Evolutionary conservation across 2,113 vertebrate genomes (phyloP).

Genomic region (Callithrix jacchus): DNA sequence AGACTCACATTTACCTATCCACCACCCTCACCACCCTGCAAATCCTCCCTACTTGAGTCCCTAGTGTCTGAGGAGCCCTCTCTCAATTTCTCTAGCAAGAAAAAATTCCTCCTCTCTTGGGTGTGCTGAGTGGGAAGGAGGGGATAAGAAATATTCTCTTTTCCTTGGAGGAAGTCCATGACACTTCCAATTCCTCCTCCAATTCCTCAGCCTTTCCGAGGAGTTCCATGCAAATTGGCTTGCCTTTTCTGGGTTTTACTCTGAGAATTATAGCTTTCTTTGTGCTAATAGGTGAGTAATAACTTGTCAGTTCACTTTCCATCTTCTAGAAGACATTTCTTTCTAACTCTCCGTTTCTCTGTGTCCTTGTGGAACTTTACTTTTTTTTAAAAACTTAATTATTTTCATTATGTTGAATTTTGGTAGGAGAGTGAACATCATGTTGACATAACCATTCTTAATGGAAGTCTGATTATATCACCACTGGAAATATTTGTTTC

Average conservation of each 20-base stretch:
- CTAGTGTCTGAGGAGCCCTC: background rate
- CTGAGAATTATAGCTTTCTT: background rate
- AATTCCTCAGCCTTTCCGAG: background rate
- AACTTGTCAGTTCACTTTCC: background rate
- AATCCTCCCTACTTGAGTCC: no score
- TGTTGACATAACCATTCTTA: background rate
- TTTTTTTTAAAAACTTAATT: background rate
- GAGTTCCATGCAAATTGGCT: fast-evolving
- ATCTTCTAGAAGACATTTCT: background rate
- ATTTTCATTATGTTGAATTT: background rate
- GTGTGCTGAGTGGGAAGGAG: background rate
- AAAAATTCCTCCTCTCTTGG: background rate
- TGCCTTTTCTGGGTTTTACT: background rate
- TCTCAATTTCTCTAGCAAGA: background rate
- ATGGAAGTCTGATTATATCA: background rate
- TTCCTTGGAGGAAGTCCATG: background rate
- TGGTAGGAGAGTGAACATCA: background rate
- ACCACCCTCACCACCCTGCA: fast-evolving
- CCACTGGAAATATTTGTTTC: background rate
- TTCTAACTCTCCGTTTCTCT: background rate
- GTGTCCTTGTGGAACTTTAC: background rate
- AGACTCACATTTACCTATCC: fast-evolving
- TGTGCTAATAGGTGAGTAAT: background rate
- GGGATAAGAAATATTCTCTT: background rate
- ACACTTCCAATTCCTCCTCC: background rate